These are phyloP conservation scores for Odontocerum albicorne DNA, from an alignment of 2,888 invertebrate species.

Conservation along the genomic window DNA sequence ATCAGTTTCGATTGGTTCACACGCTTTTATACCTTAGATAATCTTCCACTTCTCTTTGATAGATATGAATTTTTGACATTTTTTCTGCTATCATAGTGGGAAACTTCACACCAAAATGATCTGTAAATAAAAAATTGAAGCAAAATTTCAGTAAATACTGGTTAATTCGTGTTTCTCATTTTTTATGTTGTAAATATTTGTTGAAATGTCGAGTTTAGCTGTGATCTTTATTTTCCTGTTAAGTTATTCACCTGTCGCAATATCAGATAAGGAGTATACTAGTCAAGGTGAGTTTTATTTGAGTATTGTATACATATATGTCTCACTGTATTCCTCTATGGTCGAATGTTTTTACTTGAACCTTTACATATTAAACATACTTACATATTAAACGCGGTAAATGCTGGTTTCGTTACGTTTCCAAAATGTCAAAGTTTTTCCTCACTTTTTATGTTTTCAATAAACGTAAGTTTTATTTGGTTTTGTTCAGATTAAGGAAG, in stretches of 20 bases:
- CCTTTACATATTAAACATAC: too few species aligned
- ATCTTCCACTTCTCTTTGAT: slow-evolving; percentile 30
- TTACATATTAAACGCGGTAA: too few species aligned
- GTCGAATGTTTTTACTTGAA: background rate
- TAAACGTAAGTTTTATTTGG: too few species aligned
- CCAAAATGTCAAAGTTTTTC: too few species aligned
- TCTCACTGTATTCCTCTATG: background rate
- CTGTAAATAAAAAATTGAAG: background rate
- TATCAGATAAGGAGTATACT: too few species aligned
- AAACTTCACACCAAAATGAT: slow-evolving; percentile 8
- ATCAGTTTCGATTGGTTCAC: slow-evolving; percentile 23
- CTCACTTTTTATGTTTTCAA: too few species aligned
- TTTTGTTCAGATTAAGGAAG: too few species aligned
- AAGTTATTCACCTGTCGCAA: slow-evolving; percentile 10
- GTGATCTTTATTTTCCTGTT: slow-evolving; percentile 12
- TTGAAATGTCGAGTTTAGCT: slow-evolving; percentile 17
- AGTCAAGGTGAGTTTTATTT: too few species aligned
- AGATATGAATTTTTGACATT: slow-evolving; percentile 25
- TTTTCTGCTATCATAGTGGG: too few species aligned
- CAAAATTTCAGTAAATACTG: slow-evolving; percentile 5
- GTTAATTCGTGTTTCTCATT: slow-evolving; percentile 9
- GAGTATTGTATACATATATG: too few species aligned
- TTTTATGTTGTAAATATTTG: slow-evolving; percentile 3
- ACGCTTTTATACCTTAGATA: slow-evolving; percentile 23
- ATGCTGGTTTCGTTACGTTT: too few species aligned